These are phyloP conservation scores for Corvus moneduloides DNA, from an alignment of 2,113 vertebrate genomes.

Conservation along the genomic window DNA sequence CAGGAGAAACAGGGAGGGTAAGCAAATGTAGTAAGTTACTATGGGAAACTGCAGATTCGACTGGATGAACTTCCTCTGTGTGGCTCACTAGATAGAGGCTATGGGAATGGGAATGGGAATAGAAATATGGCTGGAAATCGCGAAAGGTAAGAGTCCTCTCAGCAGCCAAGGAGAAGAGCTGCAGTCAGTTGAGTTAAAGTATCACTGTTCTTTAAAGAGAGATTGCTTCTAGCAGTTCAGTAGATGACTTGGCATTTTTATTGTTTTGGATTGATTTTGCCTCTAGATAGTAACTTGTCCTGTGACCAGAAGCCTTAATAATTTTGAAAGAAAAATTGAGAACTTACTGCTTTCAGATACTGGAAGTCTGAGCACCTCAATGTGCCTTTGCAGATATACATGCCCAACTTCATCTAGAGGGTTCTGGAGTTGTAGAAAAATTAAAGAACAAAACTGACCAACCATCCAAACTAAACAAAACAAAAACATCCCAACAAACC, in stretches of 20 bases:
- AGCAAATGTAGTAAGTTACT: not conserved
- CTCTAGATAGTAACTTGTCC: not conserved
- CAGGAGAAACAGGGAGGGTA: not conserved
- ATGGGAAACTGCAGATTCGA: too few species aligned
- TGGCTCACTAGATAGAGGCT: not conserved
- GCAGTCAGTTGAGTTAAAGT: not conserved
- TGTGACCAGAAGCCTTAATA: not conserved
- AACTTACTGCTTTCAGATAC: not conserved
- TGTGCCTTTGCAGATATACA: fast-evolving
- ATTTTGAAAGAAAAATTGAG: not conserved
- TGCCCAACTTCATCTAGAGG: not conserved
- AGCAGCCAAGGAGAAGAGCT: not conserved
- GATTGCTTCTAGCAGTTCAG: not conserved
- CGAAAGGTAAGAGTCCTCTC: not conserved
- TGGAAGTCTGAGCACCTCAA: not conserved
- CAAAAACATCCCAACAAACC: not conserved
- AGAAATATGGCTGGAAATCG: not conserved
- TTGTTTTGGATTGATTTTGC: not conserved
- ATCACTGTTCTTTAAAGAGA: not conserved
- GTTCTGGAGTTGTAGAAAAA: not conserved
- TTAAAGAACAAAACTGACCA: not conserved
- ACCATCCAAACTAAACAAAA: not conserved
- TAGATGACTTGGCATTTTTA: not conserved
- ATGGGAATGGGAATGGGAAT: not conserved
- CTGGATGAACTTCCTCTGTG: not conserved